Conservation (phyloP, 2,888 invertebrate genomes). For the Volucella inflata region DNA sequence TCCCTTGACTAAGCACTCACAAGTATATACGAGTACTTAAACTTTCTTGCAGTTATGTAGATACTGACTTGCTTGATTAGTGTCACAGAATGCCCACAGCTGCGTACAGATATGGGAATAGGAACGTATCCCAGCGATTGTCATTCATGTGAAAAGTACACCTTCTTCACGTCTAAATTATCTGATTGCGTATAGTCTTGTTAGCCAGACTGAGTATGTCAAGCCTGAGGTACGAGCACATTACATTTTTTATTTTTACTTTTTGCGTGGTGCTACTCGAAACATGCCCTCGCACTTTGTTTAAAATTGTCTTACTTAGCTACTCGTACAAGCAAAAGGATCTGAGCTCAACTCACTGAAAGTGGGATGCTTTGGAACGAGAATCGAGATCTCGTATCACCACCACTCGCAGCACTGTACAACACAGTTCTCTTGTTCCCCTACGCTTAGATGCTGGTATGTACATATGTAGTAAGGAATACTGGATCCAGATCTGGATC, state of each 20-base stretch:
- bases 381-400: slow-evolving; percentile 59
- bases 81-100: slow-evolving; percentile 23
- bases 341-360: neutral
- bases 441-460: too few relatives aligned
- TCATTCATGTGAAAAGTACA: slow-evolving; percentile 65
- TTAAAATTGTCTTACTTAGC: slow-evolving; percentile 1
- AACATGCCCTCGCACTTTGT: slow-evolving; percentile 32
- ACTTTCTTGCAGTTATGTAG: slow-evolving; percentile 53
- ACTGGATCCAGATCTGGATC: slow-evolving; percentile 44
- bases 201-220: slow-evolving; percentile 64
- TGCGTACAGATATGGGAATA: neutral
- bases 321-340: slow-evolving; percentile 27
- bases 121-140: slow-evolving; percentile 35
- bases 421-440: slow-evolving; percentile 52
- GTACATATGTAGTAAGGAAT: too few relatives aligned
- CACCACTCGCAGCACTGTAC: slow-evolving; percentile 20
- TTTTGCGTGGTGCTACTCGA: slow-evolving; percentile 19
- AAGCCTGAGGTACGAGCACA: slow-evolving; percentile 58
- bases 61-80: slow-evolving; percentile 24
- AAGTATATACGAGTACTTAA: slow-evolving; percentile 23
- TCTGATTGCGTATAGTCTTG: slow-evolving; percentile 70
- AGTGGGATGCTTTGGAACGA: slow-evolving; percentile 44
- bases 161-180: slow-evolving; percentile 69
- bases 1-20: slow-evolving; percentile 14
- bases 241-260: slow-evolving; percentile 8